phyloP scores from a whole-genome alignment of 2,113 vertebrate species.

The Sinocyclocheilus anophthalmus region DNA sequence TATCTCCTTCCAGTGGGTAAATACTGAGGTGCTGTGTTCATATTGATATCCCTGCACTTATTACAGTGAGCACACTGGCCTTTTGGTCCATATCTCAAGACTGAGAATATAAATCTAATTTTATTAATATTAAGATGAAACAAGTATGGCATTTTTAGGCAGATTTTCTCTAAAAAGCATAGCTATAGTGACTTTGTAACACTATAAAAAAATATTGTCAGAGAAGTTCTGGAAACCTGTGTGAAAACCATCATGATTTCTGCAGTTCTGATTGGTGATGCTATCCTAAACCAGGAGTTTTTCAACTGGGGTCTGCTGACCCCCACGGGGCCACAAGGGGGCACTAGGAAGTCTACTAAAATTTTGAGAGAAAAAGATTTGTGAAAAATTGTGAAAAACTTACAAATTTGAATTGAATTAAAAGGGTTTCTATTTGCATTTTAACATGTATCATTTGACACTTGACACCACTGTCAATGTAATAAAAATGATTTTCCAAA shows the following conservation, averaged over 20 bases:
- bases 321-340: neutral
- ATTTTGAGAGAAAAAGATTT: neutral
- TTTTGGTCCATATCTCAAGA: neutral
- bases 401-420: too few species aligned
- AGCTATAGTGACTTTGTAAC: neutral
- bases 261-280: neutral
- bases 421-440: too few species aligned
- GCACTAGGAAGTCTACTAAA: neutral
- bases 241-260: neutral
- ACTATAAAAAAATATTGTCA: neutral
- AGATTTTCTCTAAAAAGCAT: neutral
- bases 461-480: too few species aligned
- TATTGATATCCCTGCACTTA: neutral
- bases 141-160: neutral
- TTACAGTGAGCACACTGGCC: neutral
- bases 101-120: neutral
- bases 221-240: neutral
- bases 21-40: neutral
- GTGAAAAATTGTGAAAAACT: too few species aligned
- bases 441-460: too few species aligned
- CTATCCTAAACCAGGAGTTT: neutral
- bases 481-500: too few species aligned
- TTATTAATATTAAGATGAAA: neutral
- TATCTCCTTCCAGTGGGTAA: slow-evolving; percentile 4
- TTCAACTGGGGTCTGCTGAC: too few species aligned